Evolutionary conservation across 2,113 vertebrate species (phyloP).

Genomic region (Sinocyclocheilus grahami): DNA sequence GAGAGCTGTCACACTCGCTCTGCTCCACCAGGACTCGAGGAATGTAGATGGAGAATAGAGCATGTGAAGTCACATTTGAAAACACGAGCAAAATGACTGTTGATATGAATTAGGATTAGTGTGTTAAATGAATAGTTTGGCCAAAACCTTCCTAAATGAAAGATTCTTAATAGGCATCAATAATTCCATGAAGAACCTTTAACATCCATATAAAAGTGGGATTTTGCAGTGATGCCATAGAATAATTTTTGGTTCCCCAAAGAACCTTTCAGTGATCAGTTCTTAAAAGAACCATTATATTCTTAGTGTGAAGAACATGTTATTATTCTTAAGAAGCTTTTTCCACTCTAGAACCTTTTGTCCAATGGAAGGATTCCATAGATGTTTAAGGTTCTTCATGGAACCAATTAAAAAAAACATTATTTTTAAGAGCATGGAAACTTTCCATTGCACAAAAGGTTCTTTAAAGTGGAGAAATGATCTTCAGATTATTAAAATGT

Average conservation of each 20-base stretch:
- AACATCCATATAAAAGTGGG: too few species aligned
- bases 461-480: too few species aligned
- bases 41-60: background rate
- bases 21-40: background rate
- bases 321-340: background rate
- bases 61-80: background rate
- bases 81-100: background rate
- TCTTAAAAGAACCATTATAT: background rate
- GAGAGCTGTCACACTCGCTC: conserved; percentile 18
- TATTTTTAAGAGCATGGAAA: background rate
- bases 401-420: background rate
- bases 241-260: background rate
- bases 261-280: background rate
- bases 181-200: background rate
- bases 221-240: background rate
- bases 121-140: background rate
- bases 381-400: background rate
- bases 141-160: background rate
- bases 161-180: background rate
- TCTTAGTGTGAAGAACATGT: background rate
- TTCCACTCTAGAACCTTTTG: background rate
- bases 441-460: too few species aligned
- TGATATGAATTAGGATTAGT: background rate
- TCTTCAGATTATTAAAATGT: too few species aligned
- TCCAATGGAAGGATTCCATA: background rate